These are phyloP conservation scores for Syrphus vitripennis DNA, from an alignment of 2,888 invertebrate genomes.

Conservation along the genomic window DNA sequence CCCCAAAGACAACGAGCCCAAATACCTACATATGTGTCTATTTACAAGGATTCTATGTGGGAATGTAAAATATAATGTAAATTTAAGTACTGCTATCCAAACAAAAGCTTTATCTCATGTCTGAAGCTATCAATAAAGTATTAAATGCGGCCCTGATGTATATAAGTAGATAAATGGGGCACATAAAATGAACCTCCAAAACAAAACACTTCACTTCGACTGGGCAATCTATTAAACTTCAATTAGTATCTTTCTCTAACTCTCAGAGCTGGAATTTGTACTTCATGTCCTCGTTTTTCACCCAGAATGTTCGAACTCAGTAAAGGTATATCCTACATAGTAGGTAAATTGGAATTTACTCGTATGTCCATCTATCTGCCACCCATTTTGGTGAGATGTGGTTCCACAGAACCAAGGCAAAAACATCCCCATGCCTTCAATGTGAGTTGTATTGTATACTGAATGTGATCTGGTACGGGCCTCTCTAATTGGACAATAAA, in stretches of 20 bases:
- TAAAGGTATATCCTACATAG: background rate
- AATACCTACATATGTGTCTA: too few species aligned
- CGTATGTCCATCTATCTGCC: background rate
- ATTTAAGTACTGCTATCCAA: background rate
- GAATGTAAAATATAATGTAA: too few species aligned
- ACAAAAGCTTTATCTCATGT: background rate
- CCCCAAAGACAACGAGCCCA: too few species aligned
- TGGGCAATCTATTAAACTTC: conserved; percentile 61
- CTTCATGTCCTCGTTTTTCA: background rate
- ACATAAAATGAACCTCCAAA: conserved; percentile 6
- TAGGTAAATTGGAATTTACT: conserved; percentile 52
- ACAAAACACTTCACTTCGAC: conserved; percentile 32
- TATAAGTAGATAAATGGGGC: background rate
- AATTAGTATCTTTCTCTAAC: conserved; percentile 42
- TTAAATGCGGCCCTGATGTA: background rate
- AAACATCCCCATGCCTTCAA: background rate
- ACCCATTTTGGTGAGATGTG: background rate
- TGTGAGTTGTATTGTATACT: background rate
- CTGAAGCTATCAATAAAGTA: background rate
- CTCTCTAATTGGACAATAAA: conserved; percentile 69
- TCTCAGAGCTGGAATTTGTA: background rate
- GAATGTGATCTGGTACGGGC: conserved; percentile 43
- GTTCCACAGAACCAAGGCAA: conserved; percentile 5
- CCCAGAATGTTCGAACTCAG: background rate
- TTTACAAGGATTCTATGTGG: too few species aligned